These are phyloP conservation scores for Ctenochaetus hawaiiensis DNA, from an alignment of 2,797 vertebrate species.

Conservation along the genomic window DNA sequence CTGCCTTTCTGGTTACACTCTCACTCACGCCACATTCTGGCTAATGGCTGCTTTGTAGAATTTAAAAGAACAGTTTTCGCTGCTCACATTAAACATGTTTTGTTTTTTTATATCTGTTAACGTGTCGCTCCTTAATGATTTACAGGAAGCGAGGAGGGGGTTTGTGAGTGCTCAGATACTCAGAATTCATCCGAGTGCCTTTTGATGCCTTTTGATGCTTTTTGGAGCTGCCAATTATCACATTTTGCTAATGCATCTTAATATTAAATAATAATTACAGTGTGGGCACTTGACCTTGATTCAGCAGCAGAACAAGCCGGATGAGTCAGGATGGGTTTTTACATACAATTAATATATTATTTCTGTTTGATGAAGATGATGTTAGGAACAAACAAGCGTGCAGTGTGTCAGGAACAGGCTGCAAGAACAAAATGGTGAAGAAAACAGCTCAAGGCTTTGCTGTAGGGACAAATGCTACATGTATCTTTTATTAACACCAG, in stretches of 20 bases:
- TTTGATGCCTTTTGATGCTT: slow-evolving; percentile 4
- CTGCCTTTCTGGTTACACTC: slow-evolving; percentile 47
- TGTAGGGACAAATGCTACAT: slow-evolving; percentile 46
- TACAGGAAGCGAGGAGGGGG: not conserved
- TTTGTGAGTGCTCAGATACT: not conserved
- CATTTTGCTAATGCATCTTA: slow-evolving; percentile 55
- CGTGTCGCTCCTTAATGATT: not conserved
- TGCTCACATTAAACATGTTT: not conserved
- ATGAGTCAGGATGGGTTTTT: slow-evolving; percentile 56
- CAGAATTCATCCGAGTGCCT: slow-evolving; percentile 8
- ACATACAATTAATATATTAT: slow-evolving; percentile 35
- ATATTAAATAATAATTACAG: slow-evolving; percentile 49
- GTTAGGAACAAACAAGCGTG: not conserved
- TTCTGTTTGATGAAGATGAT: slow-evolving; percentile 26
- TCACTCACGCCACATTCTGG: slow-evolving; percentile 8
- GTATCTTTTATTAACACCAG: slow-evolving; percentile 61
- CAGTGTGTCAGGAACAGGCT: slow-evolving; percentile 50
- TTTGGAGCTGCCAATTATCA: slow-evolving; percentile 35
- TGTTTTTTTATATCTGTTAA: not conserved
- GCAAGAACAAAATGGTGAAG: slow-evolving; percentile 23
- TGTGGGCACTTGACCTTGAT: slow-evolving; percentile 50
- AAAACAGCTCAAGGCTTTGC: slow-evolving; percentile 57
- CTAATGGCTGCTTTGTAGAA: slow-evolving; percentile 7
- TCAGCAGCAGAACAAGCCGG: slow-evolving; percentile 38
- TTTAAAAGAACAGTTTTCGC: slow-evolving; percentile 25